Evolutionary conservation across 30 jellyfish, hydroid and myxozoan species (phyloP).

Genomic region (Euphysa ruthae): DNA sequence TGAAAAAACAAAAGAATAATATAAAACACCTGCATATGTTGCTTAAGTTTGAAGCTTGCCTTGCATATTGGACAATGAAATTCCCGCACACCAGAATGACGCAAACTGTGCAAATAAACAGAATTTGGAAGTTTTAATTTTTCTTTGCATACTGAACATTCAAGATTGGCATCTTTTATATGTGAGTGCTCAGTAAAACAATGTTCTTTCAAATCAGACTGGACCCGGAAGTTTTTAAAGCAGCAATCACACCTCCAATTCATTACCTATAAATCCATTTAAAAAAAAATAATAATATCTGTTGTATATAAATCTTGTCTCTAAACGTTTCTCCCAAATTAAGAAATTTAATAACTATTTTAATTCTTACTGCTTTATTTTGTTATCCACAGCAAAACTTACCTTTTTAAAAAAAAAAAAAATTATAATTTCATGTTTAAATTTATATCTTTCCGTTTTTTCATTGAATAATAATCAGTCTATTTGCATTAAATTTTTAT

Average conservation of each 20-base stretch:
- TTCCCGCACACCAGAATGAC: slow-evolving; percentile 42
- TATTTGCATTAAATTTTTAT: too few relatives aligned
- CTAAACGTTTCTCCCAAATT: too few relatives aligned
- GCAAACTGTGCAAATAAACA: slow-evolving; percentile 31
- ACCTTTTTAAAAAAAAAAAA: too few relatives aligned
- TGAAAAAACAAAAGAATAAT: background rate
- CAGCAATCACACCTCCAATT: slow-evolving; percentile 44
- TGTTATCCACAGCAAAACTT: too few relatives aligned
- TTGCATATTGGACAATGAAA: slow-evolving; percentile 31
- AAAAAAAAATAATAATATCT: too few relatives aligned
- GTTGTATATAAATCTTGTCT: too few relatives aligned
- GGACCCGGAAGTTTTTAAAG: slow-evolving; percentile 25
- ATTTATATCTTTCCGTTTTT: too few relatives aligned
- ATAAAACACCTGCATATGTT: slow-evolving; percentile 29
- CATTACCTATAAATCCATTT: too few relatives aligned
- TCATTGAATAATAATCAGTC: too few relatives aligned
- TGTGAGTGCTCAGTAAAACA: slow-evolving; percentile 26
- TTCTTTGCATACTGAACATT: slow-evolving; percentile 41
- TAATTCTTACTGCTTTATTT: too few relatives aligned
- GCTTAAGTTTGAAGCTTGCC: slow-evolving; percentile 36
- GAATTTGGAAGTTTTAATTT: slow-evolving; percentile 32
- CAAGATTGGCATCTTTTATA: slow-evolving; percentile 25
- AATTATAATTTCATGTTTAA: too few relatives aligned
- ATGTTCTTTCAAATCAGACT: slow-evolving; percentile 32
- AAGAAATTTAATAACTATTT: too few relatives aligned